These are phyloP conservation scores for Glyphotaelius pellucidus DNA, from an alignment of 2,888 invertebrate species.

Conservation along the genomic window DNA sequence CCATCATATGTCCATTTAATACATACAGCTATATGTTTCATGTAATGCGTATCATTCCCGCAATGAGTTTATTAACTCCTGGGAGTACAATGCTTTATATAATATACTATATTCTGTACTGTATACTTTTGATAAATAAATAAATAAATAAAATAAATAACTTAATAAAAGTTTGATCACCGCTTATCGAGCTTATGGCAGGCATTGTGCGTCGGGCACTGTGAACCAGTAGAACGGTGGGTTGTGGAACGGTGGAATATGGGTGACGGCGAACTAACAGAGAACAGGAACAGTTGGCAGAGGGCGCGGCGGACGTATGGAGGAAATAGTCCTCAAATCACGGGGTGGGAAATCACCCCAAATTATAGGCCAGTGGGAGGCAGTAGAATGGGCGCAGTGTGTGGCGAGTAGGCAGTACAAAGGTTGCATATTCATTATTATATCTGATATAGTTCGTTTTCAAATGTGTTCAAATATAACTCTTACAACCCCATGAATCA, in stretches of 20 bases:
- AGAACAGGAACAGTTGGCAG: not conserved
- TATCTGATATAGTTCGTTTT: not conserved
- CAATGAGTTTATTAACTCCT: no score
- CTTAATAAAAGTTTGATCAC: not conserved
- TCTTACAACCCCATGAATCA: not conserved
- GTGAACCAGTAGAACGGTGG: not conserved
- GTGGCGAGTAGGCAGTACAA: not conserved
- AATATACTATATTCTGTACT: no score
- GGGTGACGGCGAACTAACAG: not conserved
- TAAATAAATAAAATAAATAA: no score
- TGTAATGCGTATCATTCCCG: no score
- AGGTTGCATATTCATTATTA: not conserved
- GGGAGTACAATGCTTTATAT: no score
- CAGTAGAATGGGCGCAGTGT: conserved; percentile 16
- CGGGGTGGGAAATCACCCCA: conserved; percentile 39
- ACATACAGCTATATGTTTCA: no score
- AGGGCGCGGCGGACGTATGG: not conserved
- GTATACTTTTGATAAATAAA: no score
- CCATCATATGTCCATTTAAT: no score
- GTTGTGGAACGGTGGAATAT: conserved; percentile 4
- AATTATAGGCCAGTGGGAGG: conserved; percentile 47
- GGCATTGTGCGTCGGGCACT: conserved; percentile 37
- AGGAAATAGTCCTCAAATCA: conserved; percentile 52
- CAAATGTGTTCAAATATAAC: not conserved
- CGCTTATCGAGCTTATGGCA: not conserved